These are phyloP conservation scores for Amphipoea lucens DNA, from an alignment of 2,888 invertebrate species.

Conservation along the genomic window DNA sequence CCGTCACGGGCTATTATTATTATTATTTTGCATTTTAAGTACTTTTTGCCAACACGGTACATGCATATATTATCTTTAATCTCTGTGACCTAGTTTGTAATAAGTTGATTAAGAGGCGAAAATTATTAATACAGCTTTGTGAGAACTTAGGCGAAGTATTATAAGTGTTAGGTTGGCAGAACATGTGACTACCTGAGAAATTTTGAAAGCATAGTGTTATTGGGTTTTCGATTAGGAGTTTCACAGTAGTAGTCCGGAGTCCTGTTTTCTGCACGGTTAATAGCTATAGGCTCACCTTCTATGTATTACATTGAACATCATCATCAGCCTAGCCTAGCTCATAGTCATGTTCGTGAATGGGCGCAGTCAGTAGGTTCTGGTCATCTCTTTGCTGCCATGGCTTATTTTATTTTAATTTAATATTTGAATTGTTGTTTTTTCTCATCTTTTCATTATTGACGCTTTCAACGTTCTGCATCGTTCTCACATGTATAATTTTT, in stretches of 20 bases:
- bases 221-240: neutral
- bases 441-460: too few species aligned
- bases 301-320: neutral
- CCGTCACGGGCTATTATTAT: conserved; percentile 25
- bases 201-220: neutral
- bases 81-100: conserved; percentile 42
- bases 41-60: conserved; percentile 14
- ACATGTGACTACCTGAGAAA: neutral
- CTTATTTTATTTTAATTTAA: too few species aligned
- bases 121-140: conserved; percentile 16
- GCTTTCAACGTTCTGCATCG: too few species aligned
- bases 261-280: neutral
- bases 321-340: too few species aligned
- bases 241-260: neutral
- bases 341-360: too few species aligned
- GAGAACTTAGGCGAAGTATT: conserved; percentile 10
- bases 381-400: too few species aligned
- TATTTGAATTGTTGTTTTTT: too few species aligned
- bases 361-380: too few species aligned
- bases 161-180: neutral
- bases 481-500: too few species aligned
- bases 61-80: conserved; percentile 31
- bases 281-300: neutral
- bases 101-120: conserved; percentile 14
- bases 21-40: conserved; percentile 44